A percentile compares a stretch with the other conserved stretches of the same genome.
Conservation (phyloP, 2,888 invertebrate species). For the Parnassius smintheus region DNA sequence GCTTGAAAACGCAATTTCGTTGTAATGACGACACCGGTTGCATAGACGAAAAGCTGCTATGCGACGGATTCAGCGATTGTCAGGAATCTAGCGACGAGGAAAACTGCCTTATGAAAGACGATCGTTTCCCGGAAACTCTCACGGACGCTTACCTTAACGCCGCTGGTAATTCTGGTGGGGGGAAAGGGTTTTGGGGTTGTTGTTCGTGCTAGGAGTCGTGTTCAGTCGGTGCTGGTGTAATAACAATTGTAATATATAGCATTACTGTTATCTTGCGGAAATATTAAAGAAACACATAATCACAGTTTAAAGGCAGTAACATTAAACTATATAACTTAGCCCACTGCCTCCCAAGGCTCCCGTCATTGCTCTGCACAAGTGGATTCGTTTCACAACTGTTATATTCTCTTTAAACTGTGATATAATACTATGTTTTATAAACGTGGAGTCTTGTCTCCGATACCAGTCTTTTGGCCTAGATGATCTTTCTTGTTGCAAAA, state of each 20-base stretch:
- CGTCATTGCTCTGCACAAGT: too few species aligned
- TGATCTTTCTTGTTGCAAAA: too few species aligned
- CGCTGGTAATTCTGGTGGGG: slow-evolving; percentile 42
- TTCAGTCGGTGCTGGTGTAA: neutral
- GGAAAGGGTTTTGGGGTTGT: neutral
- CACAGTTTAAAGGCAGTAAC: too few species aligned
- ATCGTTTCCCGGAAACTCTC: slow-evolving; percentile 46
- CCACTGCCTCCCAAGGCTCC: too few species aligned
- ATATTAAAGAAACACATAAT: neutral
- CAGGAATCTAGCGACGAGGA: slow-evolving; percentile 83
- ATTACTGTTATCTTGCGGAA: neutral
- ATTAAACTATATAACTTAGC: too few species aligned
- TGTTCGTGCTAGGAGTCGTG: neutral
- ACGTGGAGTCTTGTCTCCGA: too few species aligned
- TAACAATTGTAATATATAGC: neutral
- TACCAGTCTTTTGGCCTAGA: too few species aligned
- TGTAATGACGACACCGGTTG: slow-evolving; percentile 82
- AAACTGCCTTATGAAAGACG: slow-evolving; percentile 76
- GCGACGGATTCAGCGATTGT: slow-evolving; percentile 83
- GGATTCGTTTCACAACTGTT: too few species aligned
- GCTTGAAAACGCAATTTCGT: slow-evolving; percentile 71
- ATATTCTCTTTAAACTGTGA: too few species aligned
- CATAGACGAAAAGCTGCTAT: slow-evolving; percentile 77
- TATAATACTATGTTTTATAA: too few species aligned
- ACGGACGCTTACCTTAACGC: slow-evolving; percentile 33